Conservation (phyloP, 2,888 invertebrate species). For the Thereva unica region DNA sequence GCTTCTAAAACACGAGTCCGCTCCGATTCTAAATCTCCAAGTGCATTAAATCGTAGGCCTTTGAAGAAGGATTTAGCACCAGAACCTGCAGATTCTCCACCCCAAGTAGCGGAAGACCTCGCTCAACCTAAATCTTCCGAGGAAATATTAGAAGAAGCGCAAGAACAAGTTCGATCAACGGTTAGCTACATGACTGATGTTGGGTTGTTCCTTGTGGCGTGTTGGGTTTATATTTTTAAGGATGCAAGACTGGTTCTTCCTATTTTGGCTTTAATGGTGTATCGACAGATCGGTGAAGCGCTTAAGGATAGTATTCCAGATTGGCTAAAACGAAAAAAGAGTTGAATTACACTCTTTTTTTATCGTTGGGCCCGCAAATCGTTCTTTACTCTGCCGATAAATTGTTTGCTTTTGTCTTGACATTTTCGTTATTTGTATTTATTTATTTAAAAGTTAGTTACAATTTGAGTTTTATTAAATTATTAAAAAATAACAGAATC, state of each 20-base stretch:
- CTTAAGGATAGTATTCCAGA: slow-evolving; percentile 64
- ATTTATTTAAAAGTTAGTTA: no score
- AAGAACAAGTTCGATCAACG: slow-evolving; percentile 69
- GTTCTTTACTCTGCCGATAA: no score
- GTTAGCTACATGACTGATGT: slow-evolving; percentile 76
- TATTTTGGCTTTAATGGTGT: slow-evolving; percentile 74
- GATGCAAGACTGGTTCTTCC: slow-evolving; percentile 81
- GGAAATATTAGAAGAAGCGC: slow-evolving; percentile 66
- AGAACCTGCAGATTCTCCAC: background rate
- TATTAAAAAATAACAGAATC: no score
- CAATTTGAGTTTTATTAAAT: no score
- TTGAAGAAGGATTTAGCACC: slow-evolving; percentile 11
- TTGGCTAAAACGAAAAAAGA: slow-evolving; percentile 60
- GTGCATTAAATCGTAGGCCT: slow-evolving; percentile 42
- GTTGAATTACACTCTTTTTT: slow-evolving; percentile 39
- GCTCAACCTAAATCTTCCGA: slow-evolving; percentile 49
- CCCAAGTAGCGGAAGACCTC: background rate
- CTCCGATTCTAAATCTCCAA: slow-evolving; percentile 47
- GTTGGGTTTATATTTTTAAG: slow-evolving; percentile 80
- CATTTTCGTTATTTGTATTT: no score
- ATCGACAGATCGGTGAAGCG: slow-evolving; percentile 74
- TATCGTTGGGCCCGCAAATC: background rate
- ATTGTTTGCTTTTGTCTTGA: no score
- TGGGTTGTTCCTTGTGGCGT: slow-evolving; percentile 73
- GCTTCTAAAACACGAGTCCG: slow-evolving; percentile 42